A percentile compares a stretch with the other conserved stretches of the same genome.
phyloP scores from a whole-genome alignment of 2,113 vertebrate species.

The Callospermophilus lateralis region DNA sequence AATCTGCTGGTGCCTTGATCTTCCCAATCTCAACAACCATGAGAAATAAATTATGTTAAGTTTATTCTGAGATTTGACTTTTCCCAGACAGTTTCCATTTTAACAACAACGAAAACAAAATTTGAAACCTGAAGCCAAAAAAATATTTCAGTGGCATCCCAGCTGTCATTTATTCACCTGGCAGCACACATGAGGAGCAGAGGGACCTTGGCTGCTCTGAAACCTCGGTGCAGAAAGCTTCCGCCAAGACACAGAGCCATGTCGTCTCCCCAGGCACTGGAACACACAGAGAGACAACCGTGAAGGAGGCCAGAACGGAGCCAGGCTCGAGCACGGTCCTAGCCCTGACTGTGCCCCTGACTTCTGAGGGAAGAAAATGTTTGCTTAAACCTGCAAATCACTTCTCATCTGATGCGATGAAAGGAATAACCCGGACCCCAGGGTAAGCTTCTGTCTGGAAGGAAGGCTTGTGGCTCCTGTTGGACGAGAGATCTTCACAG shows the following conservation, averaged over 20 bases:
- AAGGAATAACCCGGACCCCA: not conserved
- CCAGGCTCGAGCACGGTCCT: not conserved
- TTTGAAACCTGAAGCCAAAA: not conserved
- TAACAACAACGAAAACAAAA: not conserved
- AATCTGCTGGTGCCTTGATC: not conserved
- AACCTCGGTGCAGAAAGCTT: not conserved
- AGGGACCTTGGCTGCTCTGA: not conserved
- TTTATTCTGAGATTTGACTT: conserved; percentile 19
- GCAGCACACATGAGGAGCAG: not conserved
- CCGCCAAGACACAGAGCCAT: not conserved
- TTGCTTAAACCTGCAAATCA: not conserved
- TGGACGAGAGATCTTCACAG: not conserved
- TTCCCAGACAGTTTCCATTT: conserved; percentile 37
- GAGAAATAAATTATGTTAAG: not conserved
- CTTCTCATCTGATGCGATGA: not conserved
- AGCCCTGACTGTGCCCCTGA: not conserved
- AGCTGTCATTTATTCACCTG: not conserved
- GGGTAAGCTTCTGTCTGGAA: not conserved
- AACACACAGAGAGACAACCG: not conserved
- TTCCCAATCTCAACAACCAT: not conserved
- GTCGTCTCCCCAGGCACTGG: not conserved
- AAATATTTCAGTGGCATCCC: not conserved
- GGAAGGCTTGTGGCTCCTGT: not conserved
- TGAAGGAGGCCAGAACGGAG: not conserved
- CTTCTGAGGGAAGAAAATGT: not conserved